phyloP scores from a whole-genome alignment of 2,888 invertebrate species.

The Ennomos quercinarius region DNA sequence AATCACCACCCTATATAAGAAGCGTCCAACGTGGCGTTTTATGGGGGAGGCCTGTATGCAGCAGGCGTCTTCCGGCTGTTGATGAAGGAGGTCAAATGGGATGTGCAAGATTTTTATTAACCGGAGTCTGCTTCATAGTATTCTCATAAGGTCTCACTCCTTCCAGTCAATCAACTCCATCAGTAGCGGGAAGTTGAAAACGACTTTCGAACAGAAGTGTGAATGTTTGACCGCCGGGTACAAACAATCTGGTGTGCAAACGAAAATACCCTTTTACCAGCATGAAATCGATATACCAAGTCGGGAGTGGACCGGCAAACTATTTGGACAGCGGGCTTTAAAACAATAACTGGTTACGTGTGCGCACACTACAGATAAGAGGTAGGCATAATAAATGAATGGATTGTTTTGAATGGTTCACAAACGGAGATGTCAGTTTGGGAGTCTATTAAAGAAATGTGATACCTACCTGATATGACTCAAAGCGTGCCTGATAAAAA shows the following conservation, averaged over 20 bases:
- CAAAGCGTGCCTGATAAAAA: too few species aligned
- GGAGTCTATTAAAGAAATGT: constrained; percentile 5
- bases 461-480: neutral
- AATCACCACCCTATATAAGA: too few species aligned
- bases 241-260: constrained; percentile 48
- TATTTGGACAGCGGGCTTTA: constrained; percentile 31
- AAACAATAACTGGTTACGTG: constrained; percentile 28
- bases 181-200: constrained; percentile 32
- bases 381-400: too few species aligned
- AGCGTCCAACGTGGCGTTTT: too few species aligned
- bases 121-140: too few species aligned
- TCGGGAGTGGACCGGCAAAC: constrained; percentile 29
- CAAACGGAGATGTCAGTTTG: constrained; percentile 1
- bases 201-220: constrained; percentile 56
- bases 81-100: too few species aligned
- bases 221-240: constrained; percentile 53
- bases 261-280: constrained; percentile 50
- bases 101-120: too few species aligned
- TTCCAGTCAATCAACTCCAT: too few species aligned
- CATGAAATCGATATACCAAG: constrained; percentile 54
- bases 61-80: too few species aligned
- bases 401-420: constrained; percentile 9
- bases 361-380: constrained; percentile 4
- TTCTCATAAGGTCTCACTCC: too few species aligned
- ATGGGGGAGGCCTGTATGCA: too few species aligned